Evolutionary conservation across 2,888 invertebrate genomes (phyloP).

Genomic region (Tromatobia lineatoria): DNA sequence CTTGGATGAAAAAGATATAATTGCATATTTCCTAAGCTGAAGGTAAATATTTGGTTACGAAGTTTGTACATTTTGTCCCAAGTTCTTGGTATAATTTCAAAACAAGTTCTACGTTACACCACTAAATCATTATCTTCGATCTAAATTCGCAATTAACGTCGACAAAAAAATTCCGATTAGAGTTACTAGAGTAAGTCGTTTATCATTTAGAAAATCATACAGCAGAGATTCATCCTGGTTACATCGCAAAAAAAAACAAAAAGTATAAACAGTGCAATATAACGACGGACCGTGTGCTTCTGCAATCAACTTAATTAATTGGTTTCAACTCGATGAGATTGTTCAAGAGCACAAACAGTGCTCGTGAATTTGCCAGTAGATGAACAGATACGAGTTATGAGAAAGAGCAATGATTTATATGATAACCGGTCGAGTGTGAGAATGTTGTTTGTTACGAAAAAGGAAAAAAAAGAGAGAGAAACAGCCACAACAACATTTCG

Average conservation of each 20-base stretch:
- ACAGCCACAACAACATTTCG: slow-evolving; percentile 20
- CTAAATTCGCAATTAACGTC: slow-evolving; percentile 40
- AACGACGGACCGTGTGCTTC: slow-evolving; percentile 12
- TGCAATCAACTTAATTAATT: slow-evolving; percentile 44
- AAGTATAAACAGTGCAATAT: not conserved
- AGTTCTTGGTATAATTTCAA: too few species aligned
- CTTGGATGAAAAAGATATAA: too few species aligned
- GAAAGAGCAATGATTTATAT: slow-evolving; percentile 27
- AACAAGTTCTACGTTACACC: too few species aligned
- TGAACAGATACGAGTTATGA: slow-evolving; percentile 4
- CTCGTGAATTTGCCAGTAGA: not conserved
- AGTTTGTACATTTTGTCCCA: too few species aligned
- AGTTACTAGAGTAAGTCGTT: slow-evolving; percentile 58
- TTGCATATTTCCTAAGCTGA: too few species aligned
- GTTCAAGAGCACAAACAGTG: not conserved
- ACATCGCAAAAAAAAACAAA: slow-evolving; percentile 8
- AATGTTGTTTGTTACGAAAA: slow-evolving; percentile 46
- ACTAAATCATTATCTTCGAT: too few species aligned
- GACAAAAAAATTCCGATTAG: slow-evolving; percentile 35
- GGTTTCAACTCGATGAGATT: not conserved
- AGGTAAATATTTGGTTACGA: too few species aligned
- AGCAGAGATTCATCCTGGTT: slow-evolving; percentile 6
- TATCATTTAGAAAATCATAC: slow-evolving; percentile 30
- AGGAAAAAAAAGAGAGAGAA: not conserved
- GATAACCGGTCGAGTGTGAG: slow-evolving; percentile 63